Evolutionary conservation across 2,113 vertebrate species (phyloP), one percentile per base, ranked within the genome.

Genomic region (Megaleporinus macrocephalus): DNA sequence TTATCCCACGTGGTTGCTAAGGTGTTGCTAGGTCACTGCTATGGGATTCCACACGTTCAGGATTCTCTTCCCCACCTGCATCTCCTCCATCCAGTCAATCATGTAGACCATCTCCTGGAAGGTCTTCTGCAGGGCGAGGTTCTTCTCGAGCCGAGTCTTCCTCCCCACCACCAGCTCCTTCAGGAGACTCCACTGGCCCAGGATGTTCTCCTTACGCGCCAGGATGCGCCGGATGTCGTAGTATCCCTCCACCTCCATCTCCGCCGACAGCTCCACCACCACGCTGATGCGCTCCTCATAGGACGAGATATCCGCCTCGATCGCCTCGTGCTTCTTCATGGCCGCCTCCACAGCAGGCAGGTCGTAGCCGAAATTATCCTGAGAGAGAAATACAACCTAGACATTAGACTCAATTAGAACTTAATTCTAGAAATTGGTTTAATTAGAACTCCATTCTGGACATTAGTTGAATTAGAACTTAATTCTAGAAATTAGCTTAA

Each of bases 71-170:
- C 66, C 47, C 26, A 97, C 97, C 96, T 99, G 97, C 89, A 96
- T 96, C 85, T 97, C 97, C 88, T 98, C 98, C 98, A 99, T 99
- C 98, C 98, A 99, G 90, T 98, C 96, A 0, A 99, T 98, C 98
- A 98, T 99, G 91, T 98, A 97, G 79, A 98, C 98, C 98, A 99
- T 99, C 86, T 99, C 98, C 89, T 99, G 98, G 86, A 99, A 99
- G 85, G 97, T 95, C 83, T 95, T 98, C 93, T 99, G 98, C 57
- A 99, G 90, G 0, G 96, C 94, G 84, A 99, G 83, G 85, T 98
- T 98, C 93, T 97, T 96, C 92, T 99, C 96, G 0, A 99, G 94
- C 12, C 98, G 95, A 0, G 89, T 86, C 0, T 95, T 93, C 5
- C 98, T 93, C 26, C 95, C 95, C 0, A 91, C 85, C 4, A 98